Evolutionary conservation across 2,113 vertebrate species (phyloP).

Genomic region (Mastomys natalensis): DNA sequence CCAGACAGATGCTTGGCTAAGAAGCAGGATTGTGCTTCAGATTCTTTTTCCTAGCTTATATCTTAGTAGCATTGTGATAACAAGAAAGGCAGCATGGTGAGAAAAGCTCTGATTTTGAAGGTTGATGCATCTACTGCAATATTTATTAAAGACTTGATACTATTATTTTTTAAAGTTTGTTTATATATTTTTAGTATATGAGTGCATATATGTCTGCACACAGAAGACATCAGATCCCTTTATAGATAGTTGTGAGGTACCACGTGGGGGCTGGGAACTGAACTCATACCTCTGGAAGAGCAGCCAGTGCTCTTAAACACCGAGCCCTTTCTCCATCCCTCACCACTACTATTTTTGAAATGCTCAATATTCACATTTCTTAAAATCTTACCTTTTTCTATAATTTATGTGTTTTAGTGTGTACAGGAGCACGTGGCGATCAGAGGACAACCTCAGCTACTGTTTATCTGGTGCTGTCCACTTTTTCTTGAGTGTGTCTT

Average conservation of each 20-base stretch:
- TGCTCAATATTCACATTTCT: constrained; percentile 7
- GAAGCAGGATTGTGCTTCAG: background rate
- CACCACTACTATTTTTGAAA: background rate
- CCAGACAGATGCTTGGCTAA: constrained; percentile 12
- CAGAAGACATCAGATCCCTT: background rate
- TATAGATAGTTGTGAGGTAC: background rate
- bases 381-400: background rate
- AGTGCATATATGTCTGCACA: background rate
- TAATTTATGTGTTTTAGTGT: background rate
- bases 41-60: background rate
- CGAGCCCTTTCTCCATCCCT: background rate
- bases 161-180: background rate
- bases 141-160: constrained; percentile 16
- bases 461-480: background rate
- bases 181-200: background rate
- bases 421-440: background rate
- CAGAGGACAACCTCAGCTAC: background rate
- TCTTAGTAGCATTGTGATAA: background rate
- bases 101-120: constrained; percentile 33
- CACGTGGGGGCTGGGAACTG: background rate
- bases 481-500: background rate
- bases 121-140: constrained; percentile 19
- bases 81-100: background rate
- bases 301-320: background rate
- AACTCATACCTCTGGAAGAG: background rate